Evolutionary conservation across 2,113 vertebrate genomes (phyloP), one percentile per base, ranked within the genome.

Genomic region (Gymnogyps californianus): DNA sequence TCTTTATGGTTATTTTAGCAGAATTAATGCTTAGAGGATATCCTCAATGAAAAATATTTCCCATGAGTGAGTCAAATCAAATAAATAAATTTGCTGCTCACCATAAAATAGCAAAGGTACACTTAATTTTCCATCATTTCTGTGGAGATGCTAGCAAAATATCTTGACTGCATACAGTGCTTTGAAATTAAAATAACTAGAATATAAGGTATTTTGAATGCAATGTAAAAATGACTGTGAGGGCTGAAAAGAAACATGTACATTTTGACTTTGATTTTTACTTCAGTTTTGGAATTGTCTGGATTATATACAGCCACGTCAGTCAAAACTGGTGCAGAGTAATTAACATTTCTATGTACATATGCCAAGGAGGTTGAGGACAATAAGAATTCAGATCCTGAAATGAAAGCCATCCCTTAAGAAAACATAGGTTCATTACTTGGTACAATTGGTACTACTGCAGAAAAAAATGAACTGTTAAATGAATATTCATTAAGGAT

Each of bases 51-150:
- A 94, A 96, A 90, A 91, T 67, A 16, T 90, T 92, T 80, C 92
- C 88, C 51, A 1, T 57, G 85, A 93, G 69, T 58, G 47, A 91
- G 16, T 94, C 76, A 95, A 96, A 93, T 91, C 59, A 94, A 93
- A 91, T 57, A 95, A 95, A 95, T 82, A 90, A n/a, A 89, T 93
- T 69, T 93, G 34, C 75, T 90, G 21, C 29, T 83, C 40, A 47
- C 42, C 51, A 75, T 90, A 82, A 96, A 93, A 89, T 55, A 90
- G 19, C 77, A 89, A 88, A 88, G 65, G 83, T 57, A 49, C 40
- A 59, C 57, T 92, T 77, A 74, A 87, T 92, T 95, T 89, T 90
- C 71, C 69, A 89, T 78, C 2, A 79, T 78, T 92, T 83, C 51
- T 74, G 46, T 78, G 52, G 82, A 93, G 26, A 83, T n/a, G 21